A percentile compares a stretch with the other conserved stretches of the same genome.
These are phyloP conservation scores for Scytalopus superciliaris DNA, from an alignment of 2,113 vertebrate species.

Conservation along the genomic window DNA sequence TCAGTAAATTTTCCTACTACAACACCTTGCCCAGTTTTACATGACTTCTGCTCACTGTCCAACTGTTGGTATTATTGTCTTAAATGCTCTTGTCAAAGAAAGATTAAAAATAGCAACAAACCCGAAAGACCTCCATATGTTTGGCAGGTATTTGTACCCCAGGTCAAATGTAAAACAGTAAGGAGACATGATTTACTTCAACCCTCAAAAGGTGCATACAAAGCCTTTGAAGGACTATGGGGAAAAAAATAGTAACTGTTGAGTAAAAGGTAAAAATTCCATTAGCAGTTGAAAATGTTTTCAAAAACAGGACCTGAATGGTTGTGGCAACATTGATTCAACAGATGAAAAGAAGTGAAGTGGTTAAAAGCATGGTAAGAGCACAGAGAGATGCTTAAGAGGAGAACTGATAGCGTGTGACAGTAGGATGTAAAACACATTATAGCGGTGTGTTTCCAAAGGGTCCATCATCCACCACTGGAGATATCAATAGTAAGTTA, in stretches of 20 bases:
- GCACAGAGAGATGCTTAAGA: not conserved
- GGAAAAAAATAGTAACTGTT: not conserved
- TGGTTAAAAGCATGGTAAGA: not conserved
- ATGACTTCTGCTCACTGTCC: not conserved
- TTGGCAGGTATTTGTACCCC: not conserved
- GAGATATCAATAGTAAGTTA: not conserved
- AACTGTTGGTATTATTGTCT: not conserved
- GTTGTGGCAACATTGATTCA: not conserved
- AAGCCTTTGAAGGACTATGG: not conserved
- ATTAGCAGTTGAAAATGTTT: not conserved
- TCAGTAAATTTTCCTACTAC: not conserved
- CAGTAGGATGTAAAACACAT: not conserved
- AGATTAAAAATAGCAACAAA: not conserved
- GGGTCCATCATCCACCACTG: not conserved
- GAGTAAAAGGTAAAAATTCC: not conserved
- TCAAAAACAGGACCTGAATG: not conserved
- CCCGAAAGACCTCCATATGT: not conserved
- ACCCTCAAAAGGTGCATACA: not conserved
- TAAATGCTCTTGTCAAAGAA: not conserved
- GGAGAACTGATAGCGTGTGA: not conserved
- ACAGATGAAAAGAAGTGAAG: slow-evolving; percentile 4
- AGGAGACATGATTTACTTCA: not conserved
- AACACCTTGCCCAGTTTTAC: not conserved
- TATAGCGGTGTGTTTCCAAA: not conserved
- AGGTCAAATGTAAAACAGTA: not conserved